Base-by-base conservation (phyloP, 2,113 vertebrate species). In the Prinia subflava region DNA sequence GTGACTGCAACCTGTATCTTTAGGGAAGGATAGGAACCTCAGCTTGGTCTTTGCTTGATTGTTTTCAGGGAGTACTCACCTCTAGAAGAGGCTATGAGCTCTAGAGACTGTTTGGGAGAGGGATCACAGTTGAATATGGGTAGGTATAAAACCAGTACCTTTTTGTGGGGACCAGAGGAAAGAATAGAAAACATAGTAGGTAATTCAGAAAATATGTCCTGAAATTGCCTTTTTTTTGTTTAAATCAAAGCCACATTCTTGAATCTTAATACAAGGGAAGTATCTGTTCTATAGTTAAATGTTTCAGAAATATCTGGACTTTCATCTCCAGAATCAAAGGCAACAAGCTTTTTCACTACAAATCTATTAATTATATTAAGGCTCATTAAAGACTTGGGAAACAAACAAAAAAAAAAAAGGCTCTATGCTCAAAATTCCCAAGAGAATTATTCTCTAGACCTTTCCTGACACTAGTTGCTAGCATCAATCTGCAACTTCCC, bases 281-380 rank as follows among this genome's bases (percentile, higher is more conserved):
- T 33, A 70, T 33, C 44, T 94, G 53, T 76, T 89, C 74, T 23
- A 42, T 68, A 79, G 89, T 83, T 92, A 87, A 84, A 47, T 6
- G 2, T 80, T 90, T 73, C 5, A 3, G 44, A 41, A 94, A 30
- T 89, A 86, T 47, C 52, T 81, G 59, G 71, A 89, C 83, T 97
- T 94, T 93, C 63, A 94, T 94, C 71, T 94, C 41, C 22, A 50
- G 30, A 92, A 95, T 95, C 73, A 92, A 94, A 95, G 37, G 42
- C 52, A 83, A 88, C 3, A 7, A 87, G 27, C 9, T 71, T 80
- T 88, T 89, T 55, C 64, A 87, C 55, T 65, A 68, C 22, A 89
- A 76, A 92, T 59, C 52, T 92, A 62, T 87, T 87, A 71, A 89
- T 85, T 95, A 69, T 77, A 83, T 83, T 83, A 89, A 89, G 52